Evolutionary conservation across 2,888 invertebrate genomes (phyloP).

Genomic region (Pharmacophagus antenor): DNA sequence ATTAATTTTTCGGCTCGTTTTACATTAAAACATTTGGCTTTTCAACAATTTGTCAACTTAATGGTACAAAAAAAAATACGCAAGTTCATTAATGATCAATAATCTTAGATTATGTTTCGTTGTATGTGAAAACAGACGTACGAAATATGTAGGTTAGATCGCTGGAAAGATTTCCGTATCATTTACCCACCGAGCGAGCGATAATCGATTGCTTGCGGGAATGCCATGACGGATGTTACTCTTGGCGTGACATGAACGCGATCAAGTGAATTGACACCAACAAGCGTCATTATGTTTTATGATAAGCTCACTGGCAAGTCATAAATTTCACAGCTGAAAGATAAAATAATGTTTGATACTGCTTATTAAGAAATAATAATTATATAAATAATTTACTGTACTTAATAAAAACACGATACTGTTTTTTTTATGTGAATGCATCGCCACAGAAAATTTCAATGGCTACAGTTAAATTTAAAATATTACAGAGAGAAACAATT

Average conservation of each 20-base stretch:
- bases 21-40: no score
- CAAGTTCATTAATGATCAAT: no score
- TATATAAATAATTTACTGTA: no score
- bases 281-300: slow-evolving; percentile 23
- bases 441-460: no score
- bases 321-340: not conserved
- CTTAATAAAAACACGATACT: no score
- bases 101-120: not conserved
- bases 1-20: no score
- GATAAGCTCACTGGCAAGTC: slow-evolving; percentile 5
- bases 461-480: no score
- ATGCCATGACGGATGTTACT: slow-evolving; percentile 33
- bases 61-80: no score
- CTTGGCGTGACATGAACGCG: slow-evolving; percentile 30
- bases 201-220: slow-evolving; percentile 29
- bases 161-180: slow-evolving; percentile 37
- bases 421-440: no score
- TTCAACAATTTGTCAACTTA: no score
- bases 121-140: slow-evolving; percentile 1
- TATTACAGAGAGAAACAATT: no score
- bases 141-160: slow-evolving; percentile 30
- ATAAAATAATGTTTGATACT: not conserved
- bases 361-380: no score
- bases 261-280: slow-evolving; percentile 27
- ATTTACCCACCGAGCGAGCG: slow-evolving; percentile 34